Percentiles rank a stretch among this genome's conserved stretches.
phyloP scores from a whole-genome alignment of 2,888 invertebrate species.

The Nineta flava region DNA sequence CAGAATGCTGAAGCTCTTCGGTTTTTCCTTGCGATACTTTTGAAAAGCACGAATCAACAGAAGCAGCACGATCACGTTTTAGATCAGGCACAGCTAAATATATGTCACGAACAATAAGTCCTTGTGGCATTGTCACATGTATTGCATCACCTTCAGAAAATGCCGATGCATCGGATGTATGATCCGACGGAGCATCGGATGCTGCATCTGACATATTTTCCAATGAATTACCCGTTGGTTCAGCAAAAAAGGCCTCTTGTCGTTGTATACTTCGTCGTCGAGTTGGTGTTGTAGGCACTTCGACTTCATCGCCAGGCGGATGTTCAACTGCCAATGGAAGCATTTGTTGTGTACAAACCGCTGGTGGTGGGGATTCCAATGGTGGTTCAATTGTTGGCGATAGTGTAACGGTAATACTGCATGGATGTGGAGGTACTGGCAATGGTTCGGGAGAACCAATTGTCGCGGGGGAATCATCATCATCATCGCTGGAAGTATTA shows the following conservation, averaged over 20 bases:
- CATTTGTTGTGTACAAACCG: constrained; percentile 17
- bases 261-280: constrained; percentile 61
- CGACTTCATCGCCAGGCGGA: constrained; percentile 28
- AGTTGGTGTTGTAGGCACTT: constrained; percentile 18
- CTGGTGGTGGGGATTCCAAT: constrained; percentile 5
- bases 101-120: constrained; percentile 46
- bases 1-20: constrained; percentile 49
- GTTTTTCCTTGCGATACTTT: constrained; percentile 56
- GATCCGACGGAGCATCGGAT: constrained; percentile 27
- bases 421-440: constrained; percentile 27
- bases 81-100: constrained; percentile 69
- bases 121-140: constrained; percentile 9
- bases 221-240: constrained; percentile 52
- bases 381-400: constrained; percentile 29
- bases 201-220: constrained; percentile 46
- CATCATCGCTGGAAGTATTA: constrained; percentile 28
- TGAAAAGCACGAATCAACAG: constrained; percentile 75
- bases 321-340: constrained; percentile 40
- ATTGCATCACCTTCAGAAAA: constrained; percentile 17
- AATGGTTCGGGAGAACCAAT: constrained; percentile 24
- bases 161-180: constrained; percentile 21
- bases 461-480: constrained; percentile 15
- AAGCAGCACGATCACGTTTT: constrained; percentile 71
- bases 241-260: constrained; percentile 69
- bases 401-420: constrained; percentile 44